Percentiles rank a stretch among this genome's conserved stretches.
Conservation (phyloP, 2,797 vertebrate genomes). For the Thamnophis elegans region DNA sequence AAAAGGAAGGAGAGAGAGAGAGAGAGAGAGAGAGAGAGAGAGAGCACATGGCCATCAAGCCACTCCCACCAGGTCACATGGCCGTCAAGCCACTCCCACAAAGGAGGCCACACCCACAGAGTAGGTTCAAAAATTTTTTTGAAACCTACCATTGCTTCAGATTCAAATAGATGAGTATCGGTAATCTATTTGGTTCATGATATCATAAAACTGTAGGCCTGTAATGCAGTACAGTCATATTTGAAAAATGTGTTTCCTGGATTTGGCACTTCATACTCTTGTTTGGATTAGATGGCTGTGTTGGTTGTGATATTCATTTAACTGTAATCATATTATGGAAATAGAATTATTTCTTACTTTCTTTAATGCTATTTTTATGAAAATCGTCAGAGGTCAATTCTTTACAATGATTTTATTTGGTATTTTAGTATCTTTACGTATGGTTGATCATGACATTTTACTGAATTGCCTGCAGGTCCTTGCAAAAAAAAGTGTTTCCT, state of each 20-base stretch:
- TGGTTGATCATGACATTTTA: not conserved
- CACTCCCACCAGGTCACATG: no score
- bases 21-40: no score
- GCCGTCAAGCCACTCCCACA: no score
- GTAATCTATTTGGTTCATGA: not conserved
- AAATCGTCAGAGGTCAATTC: not conserved
- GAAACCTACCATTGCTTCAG: no score
- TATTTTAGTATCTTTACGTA: not conserved
- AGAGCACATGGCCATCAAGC: no score
- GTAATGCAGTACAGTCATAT: not conserved
- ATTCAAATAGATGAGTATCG: not conserved
- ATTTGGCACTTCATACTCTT: slow-evolving; percentile 7
- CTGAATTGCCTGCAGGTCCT: not conserved
- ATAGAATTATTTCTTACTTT: not conserved
- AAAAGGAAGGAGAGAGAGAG: no score
- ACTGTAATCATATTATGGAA: not conserved
- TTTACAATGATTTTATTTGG: not conserved
- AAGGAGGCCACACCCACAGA: no score
- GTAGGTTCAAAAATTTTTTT: no score
- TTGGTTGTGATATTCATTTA: slow-evolving; percentile 24
- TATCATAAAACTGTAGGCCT: not conserved
- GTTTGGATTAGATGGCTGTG: slow-evolving; percentile 14
- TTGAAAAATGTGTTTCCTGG: not conserved
- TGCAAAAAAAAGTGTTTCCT: not conserved
- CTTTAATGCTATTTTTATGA: not conserved